phyloP scores from a whole-genome alignment of 2,113 vertebrate species.

The Leptosomus discolor region DNA sequence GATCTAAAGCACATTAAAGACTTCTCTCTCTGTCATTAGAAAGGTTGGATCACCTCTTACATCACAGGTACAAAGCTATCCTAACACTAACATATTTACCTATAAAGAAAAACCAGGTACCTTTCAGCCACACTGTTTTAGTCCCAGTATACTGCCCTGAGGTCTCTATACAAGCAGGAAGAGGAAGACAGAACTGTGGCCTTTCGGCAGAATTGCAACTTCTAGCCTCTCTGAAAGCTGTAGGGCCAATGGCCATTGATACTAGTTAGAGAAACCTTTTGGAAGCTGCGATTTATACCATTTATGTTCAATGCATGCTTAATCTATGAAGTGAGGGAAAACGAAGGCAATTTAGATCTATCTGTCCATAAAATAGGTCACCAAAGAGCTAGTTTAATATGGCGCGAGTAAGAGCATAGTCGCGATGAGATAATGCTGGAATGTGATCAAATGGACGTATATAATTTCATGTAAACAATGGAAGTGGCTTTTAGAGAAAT shows the following conservation, averaged over 20 bases:
- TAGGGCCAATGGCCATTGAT: not conserved
- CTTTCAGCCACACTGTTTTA: not conserved
- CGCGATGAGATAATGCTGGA: not conserved
- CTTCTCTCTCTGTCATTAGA: not conserved
- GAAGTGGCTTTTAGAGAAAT: not conserved
- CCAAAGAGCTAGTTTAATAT: slow-evolving; percentile 1
- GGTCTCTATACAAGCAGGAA: not conserved
- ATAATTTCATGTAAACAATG: slow-evolving; percentile 26
- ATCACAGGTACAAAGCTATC: not conserved
- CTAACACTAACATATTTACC: not conserved
- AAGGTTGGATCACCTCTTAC: not conserved
- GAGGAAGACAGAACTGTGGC: not conserved
- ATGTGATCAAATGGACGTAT: not conserved
- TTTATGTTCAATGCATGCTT: not conserved
- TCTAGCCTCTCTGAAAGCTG: not conserved
- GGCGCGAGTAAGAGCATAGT: not conserved
- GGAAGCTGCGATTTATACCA: slow-evolving; percentile 19
- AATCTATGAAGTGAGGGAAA: slow-evolving; percentile 9
- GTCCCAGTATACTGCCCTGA: not conserved
- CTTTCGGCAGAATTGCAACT: not conserved
- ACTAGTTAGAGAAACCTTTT: not conserved
- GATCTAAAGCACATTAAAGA: not conserved
- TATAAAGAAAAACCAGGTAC: not conserved
- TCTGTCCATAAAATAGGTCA: slow-evolving; percentile 11
- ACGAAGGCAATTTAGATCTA: not conserved